Base-by-base conservation (phyloP, 2,888 invertebrate genomes). In the Drosophila formosana region DNA sequence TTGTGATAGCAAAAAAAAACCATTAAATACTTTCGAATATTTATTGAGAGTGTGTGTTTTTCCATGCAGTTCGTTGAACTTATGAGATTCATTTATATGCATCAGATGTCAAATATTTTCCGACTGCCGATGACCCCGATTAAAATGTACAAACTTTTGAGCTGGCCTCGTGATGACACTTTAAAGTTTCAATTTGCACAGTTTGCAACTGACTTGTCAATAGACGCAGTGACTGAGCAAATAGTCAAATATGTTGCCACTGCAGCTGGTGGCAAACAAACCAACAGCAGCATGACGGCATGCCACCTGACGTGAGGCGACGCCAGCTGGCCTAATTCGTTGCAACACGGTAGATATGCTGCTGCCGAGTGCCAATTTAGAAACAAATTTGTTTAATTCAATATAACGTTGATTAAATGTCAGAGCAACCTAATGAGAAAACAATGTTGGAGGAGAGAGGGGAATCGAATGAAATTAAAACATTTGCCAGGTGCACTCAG, bases 351-450 rank as follows among this genome's bases (percentile, higher is more conserved):
- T 2, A 18, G 18, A 18, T 18, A 2, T 1, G 18, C 18, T 18
- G 18, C 18, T 18, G 18, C 18, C 18, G 8, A 5, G 7, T 25
- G 63, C 51, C 65, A 76, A 78, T 78, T 85, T 82, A 79, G 71
- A 78, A 80, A 72, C 70, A 77, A 78, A 82, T 85, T 82, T 78
- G 76, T 68, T 78, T 78, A 74, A 80, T 87, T 80, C 73, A 77
- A 87, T 87, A 72, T 72, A 72, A 58, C 64, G 70, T 78, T 78
- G 78, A 80, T 84, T 87, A 72, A 82, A 70, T 71, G 67, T 67
- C 57, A 68, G 66, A 62, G 37, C 32, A 60, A 37, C 26, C 51
- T 73, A 69, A 62, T 61, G 45, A 23, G 39, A 60, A 65, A 45
- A 60, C n/a, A 49, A 49, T 23, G n/a, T 8, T 9, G 4, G 18